Conservation (phyloP, 2,888 invertebrate genomes). For the Acronicta alni region DNA sequence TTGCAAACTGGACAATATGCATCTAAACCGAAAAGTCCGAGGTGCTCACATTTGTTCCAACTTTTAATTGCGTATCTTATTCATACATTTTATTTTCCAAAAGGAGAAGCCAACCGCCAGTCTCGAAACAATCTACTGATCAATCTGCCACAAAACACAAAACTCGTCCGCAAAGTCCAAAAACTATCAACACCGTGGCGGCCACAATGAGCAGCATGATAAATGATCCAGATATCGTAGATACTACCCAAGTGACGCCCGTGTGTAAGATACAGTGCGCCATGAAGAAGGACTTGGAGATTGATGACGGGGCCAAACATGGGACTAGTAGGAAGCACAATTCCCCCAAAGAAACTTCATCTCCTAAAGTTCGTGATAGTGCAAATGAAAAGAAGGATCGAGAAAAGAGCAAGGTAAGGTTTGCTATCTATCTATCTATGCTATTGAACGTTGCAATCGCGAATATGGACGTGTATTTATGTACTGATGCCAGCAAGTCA, state of each 20-base stretch:
- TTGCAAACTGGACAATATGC: no score
- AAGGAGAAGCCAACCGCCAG: slow-evolving; percentile 3
- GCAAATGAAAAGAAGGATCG: not conserved
- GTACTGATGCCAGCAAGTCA: no score
- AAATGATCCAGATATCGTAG: slow-evolving; percentile 27
- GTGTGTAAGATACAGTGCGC: slow-evolving; percentile 54
- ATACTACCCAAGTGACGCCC: slow-evolving; percentile 37
- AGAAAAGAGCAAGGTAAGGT: slow-evolving; percentile 4
- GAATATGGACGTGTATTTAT: no score
- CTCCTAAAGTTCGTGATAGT: not conserved
- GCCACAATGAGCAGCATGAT: slow-evolving; percentile 33
- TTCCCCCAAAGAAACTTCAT: not conserved
- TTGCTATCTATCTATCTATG: no score
- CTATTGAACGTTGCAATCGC: no score
- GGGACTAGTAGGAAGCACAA: not conserved
- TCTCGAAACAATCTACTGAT: not conserved
- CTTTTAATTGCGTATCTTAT: no score
- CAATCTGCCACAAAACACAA: slow-evolving; percentile 3
- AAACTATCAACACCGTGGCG: slow-evolving; percentile 20
- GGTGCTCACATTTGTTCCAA: no score
- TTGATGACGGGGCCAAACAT: slow-evolving; percentile 5
- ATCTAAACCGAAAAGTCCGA: no score
- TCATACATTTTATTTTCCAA: not conserved
- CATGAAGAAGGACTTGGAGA: slow-evolving; percentile 44
- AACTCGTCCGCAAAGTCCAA: slow-evolving; percentile 19